These are phyloP conservation scores for Spatulosminthurus flaviceps DNA, from an alignment of 2,888 invertebrate genomes.

Conservation along the genomic window DNA sequence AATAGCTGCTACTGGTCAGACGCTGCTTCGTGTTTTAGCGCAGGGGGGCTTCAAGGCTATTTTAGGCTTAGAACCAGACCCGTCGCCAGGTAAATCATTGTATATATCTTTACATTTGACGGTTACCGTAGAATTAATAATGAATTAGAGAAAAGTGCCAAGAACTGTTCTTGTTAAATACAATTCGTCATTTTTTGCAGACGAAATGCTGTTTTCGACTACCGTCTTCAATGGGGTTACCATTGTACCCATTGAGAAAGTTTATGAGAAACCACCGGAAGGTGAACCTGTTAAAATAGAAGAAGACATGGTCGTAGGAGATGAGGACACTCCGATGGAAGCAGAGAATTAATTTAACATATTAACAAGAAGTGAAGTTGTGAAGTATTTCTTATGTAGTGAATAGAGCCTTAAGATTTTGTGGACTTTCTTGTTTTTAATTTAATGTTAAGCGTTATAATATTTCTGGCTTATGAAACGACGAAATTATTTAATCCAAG, in stretches of 20 bases:
- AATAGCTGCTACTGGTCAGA: constrained; percentile 94
- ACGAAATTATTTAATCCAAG: too few relatives aligned
- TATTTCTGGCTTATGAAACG: not conserved
- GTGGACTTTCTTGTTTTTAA: too few relatives aligned
- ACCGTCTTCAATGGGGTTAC: constrained; percentile 97
- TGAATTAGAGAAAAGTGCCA: too few relatives aligned
- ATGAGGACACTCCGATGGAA: constrained; percentile 67
- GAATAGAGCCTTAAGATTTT: too few relatives aligned
- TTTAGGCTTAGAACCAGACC: constrained; percentile 71
- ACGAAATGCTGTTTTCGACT: constrained; percentile 82
- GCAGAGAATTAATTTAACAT: constrained; percentile 50
- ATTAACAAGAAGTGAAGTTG: too few relatives aligned
- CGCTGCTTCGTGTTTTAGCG: constrained; percentile 85
- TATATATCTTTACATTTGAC: too few relatives aligned
- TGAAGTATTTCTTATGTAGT: too few relatives aligned
- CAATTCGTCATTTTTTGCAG: too few relatives aligned
- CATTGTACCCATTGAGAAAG: constrained; percentile 92
- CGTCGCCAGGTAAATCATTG: constrained; percentile 38
- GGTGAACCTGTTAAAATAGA: constrained; percentile 69
- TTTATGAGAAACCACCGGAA: constrained; percentile 84
- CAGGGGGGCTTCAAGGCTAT: constrained; percentile 95
- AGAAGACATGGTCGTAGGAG: constrained; percentile 68
- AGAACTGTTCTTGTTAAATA: too few relatives aligned
- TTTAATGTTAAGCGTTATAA: too few relatives aligned
- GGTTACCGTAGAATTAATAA: too few relatives aligned